Evolutionary conservation across 2,113 vertebrate genomes (phyloP).

Genomic region (Pedetes capensis): DNA sequence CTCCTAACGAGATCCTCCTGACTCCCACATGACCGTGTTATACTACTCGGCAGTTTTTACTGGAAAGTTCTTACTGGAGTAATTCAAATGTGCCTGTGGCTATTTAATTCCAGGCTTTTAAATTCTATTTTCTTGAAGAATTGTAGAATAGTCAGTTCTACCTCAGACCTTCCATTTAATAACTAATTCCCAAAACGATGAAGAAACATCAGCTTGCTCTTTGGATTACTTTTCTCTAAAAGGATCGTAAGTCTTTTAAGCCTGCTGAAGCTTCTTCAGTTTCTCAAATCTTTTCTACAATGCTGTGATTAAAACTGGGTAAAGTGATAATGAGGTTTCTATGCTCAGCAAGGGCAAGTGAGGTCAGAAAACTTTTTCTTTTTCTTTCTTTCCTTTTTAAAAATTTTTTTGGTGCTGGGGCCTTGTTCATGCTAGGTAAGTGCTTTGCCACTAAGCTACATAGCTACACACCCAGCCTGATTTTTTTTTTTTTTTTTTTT

Average conservation of each 20-base stretch:
- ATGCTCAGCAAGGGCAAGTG: background rate
- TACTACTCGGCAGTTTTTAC: background rate
- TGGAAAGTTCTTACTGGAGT: background rate
- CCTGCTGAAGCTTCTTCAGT: background rate
- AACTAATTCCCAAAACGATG: background rate
- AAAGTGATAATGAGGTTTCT: constrained; percentile 7
- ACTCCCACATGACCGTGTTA: background rate
- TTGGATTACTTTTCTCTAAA: background rate
- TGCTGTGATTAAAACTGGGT: background rate
- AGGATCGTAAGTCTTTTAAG: background rate
- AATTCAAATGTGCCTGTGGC: background rate
- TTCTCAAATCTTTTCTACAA: constrained; percentile 10
- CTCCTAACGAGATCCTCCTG: background rate
- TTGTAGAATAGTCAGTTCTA: background rate
- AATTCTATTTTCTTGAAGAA: constrained; percentile 23
- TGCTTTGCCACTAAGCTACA: too few relatives aligned
- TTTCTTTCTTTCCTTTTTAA: too few relatives aligned
- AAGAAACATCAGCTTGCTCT: constrained; percentile 34
- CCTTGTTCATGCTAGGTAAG: too few relatives aligned
- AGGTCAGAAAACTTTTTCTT: background rate
- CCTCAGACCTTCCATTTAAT: background rate
- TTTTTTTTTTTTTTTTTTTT: too few relatives aligned
- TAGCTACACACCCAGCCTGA: too few relatives aligned
- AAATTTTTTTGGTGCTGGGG: too few relatives aligned
- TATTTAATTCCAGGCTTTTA: constrained; percentile 3